These are phyloP conservation scores for Trachymyrmex cornetzi DNA, from an alignment of 1,140 invertebrate genomes.

Conservation along the genomic window DNA sequence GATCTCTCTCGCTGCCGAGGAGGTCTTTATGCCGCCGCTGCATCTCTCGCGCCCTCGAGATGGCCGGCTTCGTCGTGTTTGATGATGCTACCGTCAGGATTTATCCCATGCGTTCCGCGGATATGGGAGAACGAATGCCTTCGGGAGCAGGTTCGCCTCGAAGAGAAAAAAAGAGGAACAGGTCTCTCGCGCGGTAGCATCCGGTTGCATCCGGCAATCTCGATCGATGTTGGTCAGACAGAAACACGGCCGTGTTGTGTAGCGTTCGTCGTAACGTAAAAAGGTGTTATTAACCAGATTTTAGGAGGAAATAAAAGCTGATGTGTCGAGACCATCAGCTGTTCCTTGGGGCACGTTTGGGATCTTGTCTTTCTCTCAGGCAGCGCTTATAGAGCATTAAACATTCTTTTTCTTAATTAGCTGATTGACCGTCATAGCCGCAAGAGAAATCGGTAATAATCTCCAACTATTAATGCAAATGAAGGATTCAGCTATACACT, in stretches of 20 bases:
- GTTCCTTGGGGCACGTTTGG: not conserved
- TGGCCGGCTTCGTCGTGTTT: not conserved
- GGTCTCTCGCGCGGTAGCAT: conserved; percentile 9
- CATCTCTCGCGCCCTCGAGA: conserved; percentile 49
- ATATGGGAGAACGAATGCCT: conserved; percentile 25
- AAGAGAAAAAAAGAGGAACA: not conserved
- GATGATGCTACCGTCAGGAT: conserved; percentile 9
- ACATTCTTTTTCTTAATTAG: conserved; percentile 44
- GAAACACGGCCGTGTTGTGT: conserved; percentile 19
- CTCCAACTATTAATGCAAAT: conserved; percentile 46
- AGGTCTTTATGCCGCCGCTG: conserved; percentile 59
- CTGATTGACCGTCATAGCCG: conserved; percentile 27
- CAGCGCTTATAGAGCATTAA: conserved; percentile 30
- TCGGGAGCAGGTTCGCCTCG: not conserved
- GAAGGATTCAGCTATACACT: not conserved
- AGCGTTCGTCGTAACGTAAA: conserved; percentile 3
- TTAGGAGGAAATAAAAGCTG: conserved; percentile 30
- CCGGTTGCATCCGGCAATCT: conserved; percentile 30
- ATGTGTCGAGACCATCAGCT: conserved; percentile 1
- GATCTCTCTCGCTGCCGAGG: conserved; percentile 74
- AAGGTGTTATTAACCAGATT: conserved; percentile 35
- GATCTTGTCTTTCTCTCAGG: not conserved
- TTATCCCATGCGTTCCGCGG: conserved; percentile 12
- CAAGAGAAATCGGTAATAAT: conserved; percentile 35
- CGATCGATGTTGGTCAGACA: not conserved